A percentile compares a stretch with the other conserved stretches of the same genome.
phyloP scores from a whole-genome alignment of 2,888 invertebrate species.

The Agelastica alni region DNA sequence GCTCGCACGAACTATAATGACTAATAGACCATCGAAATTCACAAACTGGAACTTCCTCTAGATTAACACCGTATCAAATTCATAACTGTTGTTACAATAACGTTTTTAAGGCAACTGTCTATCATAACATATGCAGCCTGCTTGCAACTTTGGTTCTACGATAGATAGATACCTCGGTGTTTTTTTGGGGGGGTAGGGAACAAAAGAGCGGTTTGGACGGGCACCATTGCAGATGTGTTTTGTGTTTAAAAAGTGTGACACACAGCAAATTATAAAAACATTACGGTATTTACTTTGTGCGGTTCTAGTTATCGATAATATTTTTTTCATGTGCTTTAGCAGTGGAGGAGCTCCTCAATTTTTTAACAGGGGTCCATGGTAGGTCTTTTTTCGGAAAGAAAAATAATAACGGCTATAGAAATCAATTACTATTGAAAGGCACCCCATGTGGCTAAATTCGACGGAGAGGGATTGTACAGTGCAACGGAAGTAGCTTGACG shows the following conservation, averaged over 20 bases:
- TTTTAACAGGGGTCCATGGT: too few species aligned
- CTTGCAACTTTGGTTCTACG: background rate
- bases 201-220: background rate
- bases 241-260: background rate
- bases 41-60: conserved; percentile 7
- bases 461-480: too few species aligned
- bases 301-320: too few species aligned
- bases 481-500: too few species aligned
- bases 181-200: conserved; percentile 2
- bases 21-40: background rate
- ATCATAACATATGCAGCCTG: conserved; percentile 9
- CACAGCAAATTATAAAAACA: background rate
- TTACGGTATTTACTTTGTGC: too few species aligned
- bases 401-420: too few species aligned
- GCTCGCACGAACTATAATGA: background rate
- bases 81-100: conserved; percentile 11
- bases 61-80: background rate
- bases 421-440: too few species aligned
- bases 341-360: too few species aligned
- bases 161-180: background rate
- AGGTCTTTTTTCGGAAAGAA: too few species aligned
- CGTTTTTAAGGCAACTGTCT: conserved; percentile 5
- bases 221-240: background rate
- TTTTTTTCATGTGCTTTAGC: too few species aligned
- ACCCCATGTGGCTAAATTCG: too few species aligned